Percentiles rank a stretch among this genome's conserved stretches.
These are phyloP conservation scores for Ceyx melanurus DNA, from an alignment of 2,113 vertebrate species.

Conservation along the genomic window DNA sequence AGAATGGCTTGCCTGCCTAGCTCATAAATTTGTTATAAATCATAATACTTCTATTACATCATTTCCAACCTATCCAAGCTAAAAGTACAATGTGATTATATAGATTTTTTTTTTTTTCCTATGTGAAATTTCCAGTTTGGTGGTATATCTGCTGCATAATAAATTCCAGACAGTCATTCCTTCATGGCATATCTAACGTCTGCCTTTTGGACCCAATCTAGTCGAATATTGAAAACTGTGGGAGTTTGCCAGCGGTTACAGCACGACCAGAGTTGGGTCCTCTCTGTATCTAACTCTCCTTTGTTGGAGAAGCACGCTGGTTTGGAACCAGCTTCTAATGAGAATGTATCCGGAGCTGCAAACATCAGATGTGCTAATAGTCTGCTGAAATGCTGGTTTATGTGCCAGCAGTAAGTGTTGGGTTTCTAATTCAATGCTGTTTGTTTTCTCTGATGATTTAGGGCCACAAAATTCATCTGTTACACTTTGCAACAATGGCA, in stretches of 20 bases:
- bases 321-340: constrained; percentile 29
- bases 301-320: constrained; percentile 32
- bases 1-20: constrained; percentile 58
- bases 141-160: constrained; percentile 76
- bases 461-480: neutral
- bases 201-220: constrained; percentile 50
- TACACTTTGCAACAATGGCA: neutral
- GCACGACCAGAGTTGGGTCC: neutral
- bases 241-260: constrained; percentile 36
- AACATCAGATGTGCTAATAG: constrained; percentile 27
- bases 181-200: constrained; percentile 62
- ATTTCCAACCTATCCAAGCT: constrained; percentile 66
- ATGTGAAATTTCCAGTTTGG: constrained; percentile 75
- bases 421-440: constrained; percentile 3
- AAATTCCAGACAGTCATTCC: constrained; percentile 72
- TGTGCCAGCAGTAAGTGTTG: neutral
- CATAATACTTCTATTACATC: constrained; percentile 71
- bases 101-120: neutral
- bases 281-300: neutral
- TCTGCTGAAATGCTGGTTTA: constrained; percentile 40
- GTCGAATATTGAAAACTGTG: constrained; percentile 39
- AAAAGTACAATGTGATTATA: constrained; percentile 54
- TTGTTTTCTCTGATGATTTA: constrained; percentile 28
- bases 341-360: constrained; percentile 26
- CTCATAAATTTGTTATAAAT: constrained; percentile 72